These are phyloP conservation scores for Tenodera sinensis DNA, from an alignment of 2,888 invertebrate genomes.

Conservation along the genomic window DNA sequence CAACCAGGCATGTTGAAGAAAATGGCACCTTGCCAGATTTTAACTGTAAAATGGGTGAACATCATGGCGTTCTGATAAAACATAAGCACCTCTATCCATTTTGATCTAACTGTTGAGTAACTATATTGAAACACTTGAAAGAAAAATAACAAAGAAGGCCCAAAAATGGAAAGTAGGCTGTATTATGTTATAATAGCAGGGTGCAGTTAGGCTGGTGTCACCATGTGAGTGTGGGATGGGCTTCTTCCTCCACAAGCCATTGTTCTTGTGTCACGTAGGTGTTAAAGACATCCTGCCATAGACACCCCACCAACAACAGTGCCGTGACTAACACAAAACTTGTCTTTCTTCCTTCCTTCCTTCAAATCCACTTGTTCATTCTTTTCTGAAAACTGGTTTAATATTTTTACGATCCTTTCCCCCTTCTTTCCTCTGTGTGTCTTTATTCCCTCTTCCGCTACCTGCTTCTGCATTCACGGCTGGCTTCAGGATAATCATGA, in stretches of 20 bases:
- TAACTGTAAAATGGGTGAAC: too few species aligned
- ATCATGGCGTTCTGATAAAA: too few species aligned
- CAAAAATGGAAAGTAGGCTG: background rate
- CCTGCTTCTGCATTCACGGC: background rate
- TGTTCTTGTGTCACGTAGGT: background rate
- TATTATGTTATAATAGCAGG: background rate
- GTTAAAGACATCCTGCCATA: background rate
- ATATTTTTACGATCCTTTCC: background rate
- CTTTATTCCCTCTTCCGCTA: background rate
- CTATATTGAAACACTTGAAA: too few species aligned
- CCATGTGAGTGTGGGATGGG: background rate
- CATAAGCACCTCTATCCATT: too few species aligned
- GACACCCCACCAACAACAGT: background rate
- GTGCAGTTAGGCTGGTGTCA: background rate
- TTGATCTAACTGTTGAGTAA: too few species aligned
- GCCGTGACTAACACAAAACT: background rate
- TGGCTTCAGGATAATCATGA: background rate
- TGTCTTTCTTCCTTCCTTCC: too few species aligned
- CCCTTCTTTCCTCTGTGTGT: background rate
- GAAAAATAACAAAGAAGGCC: background rate
- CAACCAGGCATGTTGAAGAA: too few species aligned
- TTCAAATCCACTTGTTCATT: background rate
- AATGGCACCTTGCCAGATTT: too few species aligned
- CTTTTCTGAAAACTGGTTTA: background rate
- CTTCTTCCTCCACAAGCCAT: background rate